Percentiles rank a stretch among this genome's conserved stretches.
Evolutionary conservation across 2,113 vertebrate genomes (phyloP).

Genomic region (Callithrix jacchus): DNA sequence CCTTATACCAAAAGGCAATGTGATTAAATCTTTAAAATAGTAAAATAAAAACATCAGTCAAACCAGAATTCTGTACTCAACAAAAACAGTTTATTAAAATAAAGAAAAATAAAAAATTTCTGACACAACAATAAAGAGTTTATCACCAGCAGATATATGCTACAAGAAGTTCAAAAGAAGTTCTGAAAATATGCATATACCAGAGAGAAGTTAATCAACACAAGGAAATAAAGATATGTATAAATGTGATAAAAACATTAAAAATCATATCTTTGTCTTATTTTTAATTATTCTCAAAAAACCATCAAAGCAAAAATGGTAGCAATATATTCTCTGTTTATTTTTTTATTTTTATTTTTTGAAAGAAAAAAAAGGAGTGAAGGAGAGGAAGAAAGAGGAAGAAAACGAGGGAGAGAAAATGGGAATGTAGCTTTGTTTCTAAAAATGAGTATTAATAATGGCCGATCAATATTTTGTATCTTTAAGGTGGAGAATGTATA

Average conservation of each 20-base stretch:
- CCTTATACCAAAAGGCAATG: neutral
- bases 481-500: too few species aligned
- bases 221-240: neutral
- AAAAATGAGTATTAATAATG: too few species aligned
- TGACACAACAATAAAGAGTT: neutral
- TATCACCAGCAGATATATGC: neutral
- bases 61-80: neutral
- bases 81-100: neutral
- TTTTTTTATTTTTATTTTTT: too few species aligned
- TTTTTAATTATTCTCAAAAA: constrained; percentile 9
- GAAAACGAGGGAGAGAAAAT: too few species aligned
- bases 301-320: neutral
- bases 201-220: neutral
- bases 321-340: neutral
- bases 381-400: too few species aligned
- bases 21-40: neutral
- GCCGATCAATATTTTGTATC: too few species aligned
- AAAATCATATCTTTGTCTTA: neutral
- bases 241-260: neutral
- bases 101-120: neutral
- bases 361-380: too few species aligned
- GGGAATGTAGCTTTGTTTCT: too few species aligned
- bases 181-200: neutral
- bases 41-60: neutral
- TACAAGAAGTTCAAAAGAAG: neutral